phyloP scores from a whole-genome alignment of 2,797 vertebrate genomes.

The Hydrophis major region DNA sequence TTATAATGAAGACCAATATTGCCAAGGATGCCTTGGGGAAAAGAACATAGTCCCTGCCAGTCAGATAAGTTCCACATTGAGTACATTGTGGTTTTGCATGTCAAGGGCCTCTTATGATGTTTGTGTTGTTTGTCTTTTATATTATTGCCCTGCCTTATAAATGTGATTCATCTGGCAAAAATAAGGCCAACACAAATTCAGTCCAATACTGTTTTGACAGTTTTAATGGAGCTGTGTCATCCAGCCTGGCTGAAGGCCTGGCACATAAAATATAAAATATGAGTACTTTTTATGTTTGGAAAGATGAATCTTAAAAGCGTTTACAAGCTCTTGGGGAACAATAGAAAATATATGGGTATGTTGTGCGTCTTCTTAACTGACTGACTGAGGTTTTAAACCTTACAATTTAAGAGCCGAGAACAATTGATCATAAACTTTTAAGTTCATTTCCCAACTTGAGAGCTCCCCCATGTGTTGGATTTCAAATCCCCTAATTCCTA shows the following conservation, averaged over 20 bases:
- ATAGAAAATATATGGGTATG: not conserved
- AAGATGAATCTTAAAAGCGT: not conserved
- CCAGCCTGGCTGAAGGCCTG: not conserved
- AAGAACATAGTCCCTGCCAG: not conserved
- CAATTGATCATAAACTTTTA: not conserved
- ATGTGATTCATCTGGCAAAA: not conserved
- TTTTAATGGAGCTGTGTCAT: not conserved
- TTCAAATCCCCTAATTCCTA: not conserved
- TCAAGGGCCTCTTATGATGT: not conserved
- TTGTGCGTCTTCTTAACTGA: not conserved
- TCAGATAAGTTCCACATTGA: not conserved
- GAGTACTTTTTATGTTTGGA: not conserved
- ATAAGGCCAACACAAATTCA: not conserved
- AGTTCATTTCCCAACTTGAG: not conserved
- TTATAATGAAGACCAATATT: not conserved
- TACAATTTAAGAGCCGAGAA: not conserved
- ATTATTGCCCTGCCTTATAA: not conserved
- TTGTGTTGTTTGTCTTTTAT: not conserved
- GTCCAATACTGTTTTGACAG: not conserved
- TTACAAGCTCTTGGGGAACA: not conserved
- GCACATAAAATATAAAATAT: not conserved
- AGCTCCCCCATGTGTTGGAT: not conserved
- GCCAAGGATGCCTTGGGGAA: not conserved
- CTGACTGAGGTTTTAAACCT: not conserved
- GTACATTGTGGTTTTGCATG: not conserved